Evolutionary conservation across 2,797 vertebrate genomes (phyloP).

Genomic region (Peromyscus eremicus): DNA sequence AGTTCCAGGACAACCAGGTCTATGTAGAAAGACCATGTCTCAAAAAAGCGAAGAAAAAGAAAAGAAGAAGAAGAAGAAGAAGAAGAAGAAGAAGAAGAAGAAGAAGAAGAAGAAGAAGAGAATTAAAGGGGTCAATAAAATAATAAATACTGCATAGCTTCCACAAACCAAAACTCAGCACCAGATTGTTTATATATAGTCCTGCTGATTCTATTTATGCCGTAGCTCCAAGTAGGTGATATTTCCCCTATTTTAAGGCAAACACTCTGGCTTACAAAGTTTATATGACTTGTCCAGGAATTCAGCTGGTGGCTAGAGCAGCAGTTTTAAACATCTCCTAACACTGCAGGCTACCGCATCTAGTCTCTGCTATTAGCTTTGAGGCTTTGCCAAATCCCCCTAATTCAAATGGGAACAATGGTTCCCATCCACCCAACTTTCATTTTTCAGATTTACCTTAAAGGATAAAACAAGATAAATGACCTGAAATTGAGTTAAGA

Average conservation of each 20-base stretch:
- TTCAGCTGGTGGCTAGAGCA: neutral
- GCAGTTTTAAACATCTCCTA: slow-evolving; percentile 19
- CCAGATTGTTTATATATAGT: slow-evolving; percentile 14
- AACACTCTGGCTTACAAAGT: slow-evolving; percentile 8
- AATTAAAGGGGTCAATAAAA: slow-evolving; percentile 45
- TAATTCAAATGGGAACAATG: slow-evolving; percentile 39
- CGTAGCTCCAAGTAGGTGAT: neutral
- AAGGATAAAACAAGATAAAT: slow-evolving; percentile 48
- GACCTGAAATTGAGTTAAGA: slow-evolving; percentile 8
- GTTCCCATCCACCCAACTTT: slow-evolving; percentile 6
- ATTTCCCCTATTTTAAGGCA: slow-evolving; percentile 56
- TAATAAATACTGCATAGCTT: slow-evolving; percentile 19
- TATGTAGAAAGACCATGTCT: neutral
- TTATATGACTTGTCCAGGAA: neutral
- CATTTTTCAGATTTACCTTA: slow-evolving; percentile 43
- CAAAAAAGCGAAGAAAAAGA: neutral
- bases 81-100: too few species aligned
- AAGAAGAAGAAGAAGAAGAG: neutral
- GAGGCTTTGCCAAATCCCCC: slow-evolving; percentile 13
- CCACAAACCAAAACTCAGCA: neutral
- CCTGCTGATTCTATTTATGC: slow-evolving; percentile 37
- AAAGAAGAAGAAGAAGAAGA: too few species aligned
- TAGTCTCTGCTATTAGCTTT: neutral
- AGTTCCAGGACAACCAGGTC: neutral
- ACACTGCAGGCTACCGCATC: neutral